Evolutionary conservation across 2,888 invertebrate genomes (phyloP).

Genomic region (Dorcus hopei): DNA sequence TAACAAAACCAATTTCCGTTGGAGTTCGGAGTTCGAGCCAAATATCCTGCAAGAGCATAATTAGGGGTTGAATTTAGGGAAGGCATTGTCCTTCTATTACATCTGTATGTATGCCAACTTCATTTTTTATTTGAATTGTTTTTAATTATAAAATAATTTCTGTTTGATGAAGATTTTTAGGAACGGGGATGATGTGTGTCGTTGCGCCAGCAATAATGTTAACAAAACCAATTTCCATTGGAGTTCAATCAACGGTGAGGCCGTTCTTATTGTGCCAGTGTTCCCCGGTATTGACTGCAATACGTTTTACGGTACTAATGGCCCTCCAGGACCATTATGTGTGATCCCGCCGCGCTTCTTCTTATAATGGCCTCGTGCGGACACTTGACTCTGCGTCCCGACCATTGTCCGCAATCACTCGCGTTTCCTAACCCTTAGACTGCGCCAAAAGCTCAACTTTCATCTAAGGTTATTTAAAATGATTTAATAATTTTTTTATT

Average conservation of each 20-base stretch:
- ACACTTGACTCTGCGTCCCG: constrained; percentile 30
- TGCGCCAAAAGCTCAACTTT: background rate
- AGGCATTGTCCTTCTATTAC: too few species aligned
- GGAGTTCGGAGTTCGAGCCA: constrained; percentile 12
- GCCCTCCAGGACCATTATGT: constrained; percentile 32
- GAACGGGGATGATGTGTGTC: too few species aligned
- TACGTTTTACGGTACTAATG: constrained; percentile 27
- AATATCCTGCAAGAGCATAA: too few species aligned
- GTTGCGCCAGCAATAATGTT: constrained; percentile 14
- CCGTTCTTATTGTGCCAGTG: constrained; percentile 26
- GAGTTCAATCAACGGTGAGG: constrained; percentile 29
- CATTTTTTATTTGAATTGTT: too few species aligned
- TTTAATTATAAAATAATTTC: too few species aligned
- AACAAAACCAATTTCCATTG: constrained; percentile 29
- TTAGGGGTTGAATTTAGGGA: too few species aligned
- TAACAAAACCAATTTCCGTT: constrained; percentile 29
- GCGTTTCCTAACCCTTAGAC: constrained; percentile 1
- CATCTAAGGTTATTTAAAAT: too few species aligned
- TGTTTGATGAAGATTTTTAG: too few species aligned
- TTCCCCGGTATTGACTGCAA: constrained; percentile 19
- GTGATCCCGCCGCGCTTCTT: constrained; percentile 29
- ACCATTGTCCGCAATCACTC: constrained; percentile 27
- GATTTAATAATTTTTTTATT: too few species aligned
- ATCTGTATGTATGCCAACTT: too few species aligned
- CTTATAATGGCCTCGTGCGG: constrained; percentile 35